Evolutionary conservation across 2,888 invertebrate genomes (phyloP).

Genomic region (Malachius bipustulatus): DNA sequence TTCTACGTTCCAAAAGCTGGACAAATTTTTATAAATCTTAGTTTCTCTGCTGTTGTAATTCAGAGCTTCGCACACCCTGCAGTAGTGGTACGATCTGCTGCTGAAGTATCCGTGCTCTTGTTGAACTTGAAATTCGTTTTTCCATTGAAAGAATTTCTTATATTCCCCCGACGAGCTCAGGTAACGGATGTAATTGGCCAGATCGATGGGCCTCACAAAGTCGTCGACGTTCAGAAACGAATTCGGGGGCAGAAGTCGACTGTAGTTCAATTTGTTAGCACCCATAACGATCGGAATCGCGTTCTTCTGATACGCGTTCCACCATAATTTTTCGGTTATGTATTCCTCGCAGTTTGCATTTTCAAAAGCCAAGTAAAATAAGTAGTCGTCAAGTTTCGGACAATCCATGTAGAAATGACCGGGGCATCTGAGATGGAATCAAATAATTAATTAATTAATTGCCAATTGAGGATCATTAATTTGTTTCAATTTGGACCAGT

Average conservation of each 20-base stretch:
- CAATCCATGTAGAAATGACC: constrained; percentile 53
- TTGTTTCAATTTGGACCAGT: no score
- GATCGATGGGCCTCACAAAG: constrained; percentile 38
- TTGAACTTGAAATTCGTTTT: constrained; percentile 41
- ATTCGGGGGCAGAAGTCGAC: constrained; percentile 45
- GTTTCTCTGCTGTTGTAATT: constrained; percentile 42
- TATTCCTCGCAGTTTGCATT: constrained; percentile 59
- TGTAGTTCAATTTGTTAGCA: constrained; percentile 36
- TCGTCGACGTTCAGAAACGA: constrained; percentile 51
- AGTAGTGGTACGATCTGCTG: constrained; percentile 46
- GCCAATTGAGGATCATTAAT: no score
- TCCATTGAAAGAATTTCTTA: constrained; percentile 47
- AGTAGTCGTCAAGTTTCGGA: constrained; percentile 41
- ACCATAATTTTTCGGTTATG: constrained; percentile 57
- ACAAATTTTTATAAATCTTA: constrained; percentile 36
- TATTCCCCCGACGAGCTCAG: constrained; percentile 38
- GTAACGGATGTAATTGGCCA: constrained; percentile 42
- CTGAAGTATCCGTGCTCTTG: constrained; percentile 61
- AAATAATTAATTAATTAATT: no score
- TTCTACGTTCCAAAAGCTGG: constrained; percentile 33
- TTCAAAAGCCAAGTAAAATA: constrained; percentile 60
- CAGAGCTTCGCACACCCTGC: constrained; percentile 55
- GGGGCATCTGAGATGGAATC: constrained; percentile 45
- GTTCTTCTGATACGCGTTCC: constrained; percentile 50
- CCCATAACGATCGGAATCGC: constrained; percentile 58